These are phyloP conservation scores for Hoplostethus atlanticus DNA, from an alignment of 2,797 vertebrate genomes.

Conservation along the genomic window DNA sequence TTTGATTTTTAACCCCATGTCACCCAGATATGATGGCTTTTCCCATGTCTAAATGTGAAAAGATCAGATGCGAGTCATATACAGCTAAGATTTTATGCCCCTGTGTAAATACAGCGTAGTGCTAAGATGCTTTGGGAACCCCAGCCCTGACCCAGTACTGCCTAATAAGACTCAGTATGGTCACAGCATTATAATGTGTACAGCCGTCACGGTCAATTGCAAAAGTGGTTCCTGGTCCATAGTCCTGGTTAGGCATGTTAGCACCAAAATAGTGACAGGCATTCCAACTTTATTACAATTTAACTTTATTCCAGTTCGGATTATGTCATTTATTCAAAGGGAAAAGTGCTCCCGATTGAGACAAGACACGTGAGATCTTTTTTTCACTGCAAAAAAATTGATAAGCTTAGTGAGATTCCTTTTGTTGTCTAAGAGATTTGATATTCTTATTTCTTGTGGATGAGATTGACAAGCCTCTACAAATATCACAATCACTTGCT, in stretches of 20 bases:
- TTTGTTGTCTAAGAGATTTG: too few relatives aligned
- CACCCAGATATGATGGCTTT: slow-evolving; percentile 10
- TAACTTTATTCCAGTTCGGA: too few relatives aligned
- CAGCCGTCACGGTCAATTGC: slow-evolving; percentile 27
- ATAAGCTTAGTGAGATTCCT: too few relatives aligned
- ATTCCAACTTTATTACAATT: too few relatives aligned
- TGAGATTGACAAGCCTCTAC: too few relatives aligned
- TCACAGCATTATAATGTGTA: slow-evolving; percentile 30
- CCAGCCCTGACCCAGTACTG: slow-evolving; percentile 10
- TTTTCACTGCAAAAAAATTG: too few relatives aligned
- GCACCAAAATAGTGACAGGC: too few relatives aligned
- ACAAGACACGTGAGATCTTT: too few relatives aligned
- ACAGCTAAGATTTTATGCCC: slow-evolving; percentile 1
- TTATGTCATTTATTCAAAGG: too few relatives aligned
- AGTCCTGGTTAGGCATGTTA: slow-evolving; percentile 11
- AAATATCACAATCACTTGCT: too few relatives aligned
- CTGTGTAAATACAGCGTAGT: slow-evolving; percentile 17
- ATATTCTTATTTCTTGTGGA: too few relatives aligned
- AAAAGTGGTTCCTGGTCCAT: not conserved
- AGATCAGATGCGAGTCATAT: not conserved
- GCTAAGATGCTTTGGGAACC: slow-evolving; percentile 16
- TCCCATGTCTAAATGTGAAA: not conserved
- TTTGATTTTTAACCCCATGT: not conserved
- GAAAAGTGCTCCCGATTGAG: too few relatives aligned
- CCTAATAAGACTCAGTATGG: slow-evolving; percentile 35